Base-by-base conservation (phyloP, 2,888 invertebrate species). In the Phortica okadai region DNA sequence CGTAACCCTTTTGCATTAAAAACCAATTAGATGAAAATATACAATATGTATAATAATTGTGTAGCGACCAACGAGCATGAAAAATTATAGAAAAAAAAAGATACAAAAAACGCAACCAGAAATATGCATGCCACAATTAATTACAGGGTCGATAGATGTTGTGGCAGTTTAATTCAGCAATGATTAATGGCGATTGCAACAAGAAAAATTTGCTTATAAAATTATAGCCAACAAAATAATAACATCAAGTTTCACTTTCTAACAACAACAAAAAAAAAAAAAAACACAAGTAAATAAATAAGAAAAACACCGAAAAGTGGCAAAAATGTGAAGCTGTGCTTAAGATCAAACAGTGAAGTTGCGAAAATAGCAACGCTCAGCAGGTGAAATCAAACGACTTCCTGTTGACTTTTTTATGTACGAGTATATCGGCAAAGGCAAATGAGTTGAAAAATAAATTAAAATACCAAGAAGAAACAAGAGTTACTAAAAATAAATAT, bases 301-400 rank as follows among this genome's bases (percentile, higher is more conserved):
- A 70, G 58, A 77, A 64, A 73, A 75, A 76, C 10, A 8, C n/a
- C 10, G 59, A 62, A 21, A 16, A 16, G 25, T 16, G 1, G 8
- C 62, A 16, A 25, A 62, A 62, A 62, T 25, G 33, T 25, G 2
- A 62, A 62, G 21, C 21, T 62, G 59, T 21, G 21, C 21, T 21
- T 21, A 21, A 21, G 21, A 59, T 1, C 2, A 1, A 62, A 16
- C 21, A 25, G 74, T 77, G 76, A 74, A 80, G 80, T 73, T 78
- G 74, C 25, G 42, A 25, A 72, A 74, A 14, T 6, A 14, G 14
- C 50, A 50, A 33, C 33, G 69, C 75, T 76, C 78, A 78, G 76
- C 86, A 87, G 87, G 85, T 85, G 85, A 88, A 86, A 88, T 86
- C 86, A 81, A 33, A 33, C 33, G 79, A 81, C 83, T 85, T 85